Evolutionary conservation across 2,888 invertebrate genomes (phyloP).

Genomic region (Thecophora atra): DNA sequence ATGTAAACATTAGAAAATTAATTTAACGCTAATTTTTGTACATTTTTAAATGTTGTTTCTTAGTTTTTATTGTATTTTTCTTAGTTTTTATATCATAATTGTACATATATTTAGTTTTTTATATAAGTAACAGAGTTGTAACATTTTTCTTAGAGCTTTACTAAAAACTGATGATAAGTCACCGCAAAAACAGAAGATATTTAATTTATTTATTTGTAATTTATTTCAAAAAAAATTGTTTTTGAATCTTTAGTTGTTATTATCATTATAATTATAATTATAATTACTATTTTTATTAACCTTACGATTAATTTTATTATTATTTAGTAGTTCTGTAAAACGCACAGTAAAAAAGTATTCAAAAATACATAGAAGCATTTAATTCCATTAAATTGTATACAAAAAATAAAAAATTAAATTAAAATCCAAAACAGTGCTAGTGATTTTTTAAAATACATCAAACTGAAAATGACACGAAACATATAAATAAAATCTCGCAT

Average conservation of each 20-base stretch:
- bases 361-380: no score
- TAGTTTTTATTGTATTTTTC: neutral
- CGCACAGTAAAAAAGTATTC: no score
- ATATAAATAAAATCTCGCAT: neutral
- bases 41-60: neutral
- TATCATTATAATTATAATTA: no score
- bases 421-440: conserved; percentile 21
- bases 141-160: neutral
- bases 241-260: no score
- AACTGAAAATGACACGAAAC: neutral
- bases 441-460: conserved; percentile 14
- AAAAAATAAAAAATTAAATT: no score
- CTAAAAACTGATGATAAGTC: conserved; percentile 9
- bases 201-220: neutral
- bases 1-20: neutral
- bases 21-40: neutral
- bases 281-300: no score
- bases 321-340: no score
- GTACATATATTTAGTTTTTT: neutral
- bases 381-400: no score
- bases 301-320: no score
- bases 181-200: conserved; percentile 21
- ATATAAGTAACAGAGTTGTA: neutral
- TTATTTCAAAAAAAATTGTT: no score
- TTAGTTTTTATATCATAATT: neutral